Evolutionary conservation across 2,797 vertebrate genomes (phyloP), one percentile per base, ranked within the genome.

Genomic region (Sylvia borin): DNA sequence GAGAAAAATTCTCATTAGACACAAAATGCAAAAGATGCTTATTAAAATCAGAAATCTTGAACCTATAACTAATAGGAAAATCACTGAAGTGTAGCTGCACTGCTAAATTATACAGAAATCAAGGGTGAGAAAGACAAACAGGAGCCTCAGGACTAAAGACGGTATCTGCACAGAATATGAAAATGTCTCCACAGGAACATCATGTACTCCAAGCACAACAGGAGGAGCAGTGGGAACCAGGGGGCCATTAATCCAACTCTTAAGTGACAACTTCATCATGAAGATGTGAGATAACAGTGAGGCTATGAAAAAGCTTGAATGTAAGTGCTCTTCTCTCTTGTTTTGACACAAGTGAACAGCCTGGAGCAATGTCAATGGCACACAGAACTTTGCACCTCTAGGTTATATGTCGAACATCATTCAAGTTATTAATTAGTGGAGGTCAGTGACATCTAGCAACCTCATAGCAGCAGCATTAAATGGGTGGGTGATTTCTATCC

Each of bases 41-140:
- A 90, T 53, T 93, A 67, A 81, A 89, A 85, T 45, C 67, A 64
- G 67, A 91, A 89, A 92, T 36, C n/a, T 43, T 72, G 50, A 92
- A 85, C 12, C 11, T 80, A 40, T 27, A 84, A 26, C 60, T 75
- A 79, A 38, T 29, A 89, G n/a, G 27, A 91, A 84, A 83, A 85
- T 58, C 34, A 82, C 3, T 74, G 50, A 48, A 82, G 18, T 71
- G 54, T 51, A 71, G 51, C 47, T 89, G 25, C 7, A 17, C 42
- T 55, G 32, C 57, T 62, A 81, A 86, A 90, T 78, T 91, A 85
- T 31, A 78, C 47, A 66, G 54, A 91, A 90, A 73, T 79, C 51
- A 76, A 75, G 40, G 12, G 4, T 66, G 82, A 92, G 79, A 74
- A 84, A 91, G 55, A 66, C 20, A 75, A 93, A 75, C 21, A 54